These are phyloP conservation scores for Chloropsis cyanopogon DNA, from an alignment of 2,113 vertebrate genomes.

Conservation along the genomic window DNA sequence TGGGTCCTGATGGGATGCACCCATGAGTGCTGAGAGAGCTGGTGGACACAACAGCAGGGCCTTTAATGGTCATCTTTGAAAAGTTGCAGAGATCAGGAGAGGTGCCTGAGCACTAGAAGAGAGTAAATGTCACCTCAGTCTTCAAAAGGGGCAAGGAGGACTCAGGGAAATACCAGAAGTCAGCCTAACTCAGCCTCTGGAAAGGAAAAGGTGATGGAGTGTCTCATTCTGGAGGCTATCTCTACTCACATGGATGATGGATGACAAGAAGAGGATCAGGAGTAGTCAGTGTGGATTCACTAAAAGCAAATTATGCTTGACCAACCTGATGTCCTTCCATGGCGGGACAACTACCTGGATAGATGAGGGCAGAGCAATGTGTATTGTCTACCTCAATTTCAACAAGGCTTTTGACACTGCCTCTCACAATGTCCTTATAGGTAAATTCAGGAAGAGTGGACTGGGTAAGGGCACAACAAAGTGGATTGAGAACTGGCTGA, in stretches of 20 bases:
- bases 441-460: background rate
- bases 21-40: background rate
- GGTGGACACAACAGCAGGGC: background rate
- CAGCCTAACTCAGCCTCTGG: background rate
- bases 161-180: background rate
- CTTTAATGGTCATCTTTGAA: background rate
- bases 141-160: background rate
- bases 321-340: background rate
- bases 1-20: background rate
- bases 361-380: background rate
- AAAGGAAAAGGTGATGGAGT: background rate
- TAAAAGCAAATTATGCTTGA: background rate
- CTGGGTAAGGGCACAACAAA: background rate
- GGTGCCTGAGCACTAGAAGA: background rate
- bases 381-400: background rate
- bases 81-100: background rate
- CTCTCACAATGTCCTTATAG: background rate
- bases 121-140: background rate
- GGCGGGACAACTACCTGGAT: background rate
- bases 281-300: background rate
- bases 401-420: background rate
- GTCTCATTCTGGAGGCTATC: background rate
- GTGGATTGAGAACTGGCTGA: background rate
- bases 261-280: background rate
- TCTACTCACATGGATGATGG: background rate